A percentile compares a stretch with the other conserved stretches of the same genome.
phyloP scores from a whole-genome alignment of 2,888 invertebrate species.

The Orthosia gothica region DNA sequence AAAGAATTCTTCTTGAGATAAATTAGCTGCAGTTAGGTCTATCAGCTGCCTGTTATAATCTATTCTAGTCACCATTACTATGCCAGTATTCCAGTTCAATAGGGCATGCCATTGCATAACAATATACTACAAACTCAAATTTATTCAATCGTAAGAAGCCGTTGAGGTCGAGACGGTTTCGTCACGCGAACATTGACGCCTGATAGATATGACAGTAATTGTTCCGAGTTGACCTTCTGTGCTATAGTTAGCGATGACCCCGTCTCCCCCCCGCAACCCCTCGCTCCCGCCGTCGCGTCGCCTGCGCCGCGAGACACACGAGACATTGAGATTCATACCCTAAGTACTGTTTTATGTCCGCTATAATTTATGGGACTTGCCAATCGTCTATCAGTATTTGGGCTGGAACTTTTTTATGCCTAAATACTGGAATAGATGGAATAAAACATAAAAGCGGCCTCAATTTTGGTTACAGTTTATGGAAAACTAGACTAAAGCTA shows the following conservation, averaged over 20 bases:
- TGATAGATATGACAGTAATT: conserved; percentile 2
- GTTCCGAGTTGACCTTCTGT: conserved; percentile 29
- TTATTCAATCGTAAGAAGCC: neutral
- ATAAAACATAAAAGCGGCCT: neutral
- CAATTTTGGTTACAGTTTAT: neutral
- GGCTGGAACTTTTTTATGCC: conserved; percentile 20
- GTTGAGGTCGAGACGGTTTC: neutral
- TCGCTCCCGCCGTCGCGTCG: neutral
- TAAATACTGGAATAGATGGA: conserved; percentile 9
- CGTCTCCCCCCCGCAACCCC: conserved; percentile 2
- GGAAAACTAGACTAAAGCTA: neutral
- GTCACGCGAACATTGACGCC: neutral
- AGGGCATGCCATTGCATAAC: neutral
- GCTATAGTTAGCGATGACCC: neutral
- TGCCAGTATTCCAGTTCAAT: neutral
- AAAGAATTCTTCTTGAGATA: neutral
- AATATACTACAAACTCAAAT: neutral
- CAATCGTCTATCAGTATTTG: conserved; percentile 44
- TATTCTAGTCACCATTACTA: neutral
- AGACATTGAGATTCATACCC: conserved; percentile 62
- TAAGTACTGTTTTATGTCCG: conserved; percentile 59
- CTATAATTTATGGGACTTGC: conserved; percentile 52
- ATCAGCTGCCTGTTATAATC: neutral
- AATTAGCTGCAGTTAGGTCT: neutral
- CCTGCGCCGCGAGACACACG: conserved; percentile 27